These are phyloP conservation scores for Epistrophe eligans DNA, from an alignment of 2,888 invertebrate genomes.

Conservation along the genomic window DNA sequence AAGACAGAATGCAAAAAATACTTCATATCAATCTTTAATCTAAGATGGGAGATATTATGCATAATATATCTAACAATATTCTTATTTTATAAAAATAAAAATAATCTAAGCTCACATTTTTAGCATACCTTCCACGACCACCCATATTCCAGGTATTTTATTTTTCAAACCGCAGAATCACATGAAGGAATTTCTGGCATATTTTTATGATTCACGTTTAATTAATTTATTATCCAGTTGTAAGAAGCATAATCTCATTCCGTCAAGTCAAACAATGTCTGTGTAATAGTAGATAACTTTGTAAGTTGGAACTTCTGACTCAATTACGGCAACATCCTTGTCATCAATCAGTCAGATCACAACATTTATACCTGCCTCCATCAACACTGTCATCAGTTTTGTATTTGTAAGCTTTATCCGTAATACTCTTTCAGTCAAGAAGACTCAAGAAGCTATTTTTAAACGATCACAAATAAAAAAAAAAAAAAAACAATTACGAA, in stretches of 20 bases:
- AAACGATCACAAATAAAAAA: constrained; percentile 57
- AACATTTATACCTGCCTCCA: constrained; percentile 21
- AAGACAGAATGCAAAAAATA: too few species aligned
- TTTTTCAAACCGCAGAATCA: not conserved
- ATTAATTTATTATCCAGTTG: not conserved
- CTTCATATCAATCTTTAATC: too few species aligned
- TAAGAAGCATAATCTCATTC: not conserved
- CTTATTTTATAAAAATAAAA: too few species aligned
- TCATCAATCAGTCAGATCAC: constrained; percentile 56
- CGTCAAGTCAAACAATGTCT: not conserved
- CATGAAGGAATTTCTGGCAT: not conserved
- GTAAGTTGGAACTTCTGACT: constrained; percentile 12
- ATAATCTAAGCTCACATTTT: too few species aligned
- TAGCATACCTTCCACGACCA: not conserved
- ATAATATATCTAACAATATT: too few species aligned
- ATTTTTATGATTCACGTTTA: not conserved
- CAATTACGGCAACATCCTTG: constrained; percentile 50
- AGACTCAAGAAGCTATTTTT: constrained; percentile 48
- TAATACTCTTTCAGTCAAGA: not conserved
- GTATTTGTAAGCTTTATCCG: constrained; percentile 6
- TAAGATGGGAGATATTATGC: too few species aligned
- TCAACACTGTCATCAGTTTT: constrained; percentile 35
- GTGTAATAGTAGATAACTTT: too few species aligned
- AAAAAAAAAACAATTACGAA: constrained; percentile 61
- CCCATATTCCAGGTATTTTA: too few species aligned